Conservation (phyloP, 2,888 invertebrate species). For the Morpho helenor region DNA sequence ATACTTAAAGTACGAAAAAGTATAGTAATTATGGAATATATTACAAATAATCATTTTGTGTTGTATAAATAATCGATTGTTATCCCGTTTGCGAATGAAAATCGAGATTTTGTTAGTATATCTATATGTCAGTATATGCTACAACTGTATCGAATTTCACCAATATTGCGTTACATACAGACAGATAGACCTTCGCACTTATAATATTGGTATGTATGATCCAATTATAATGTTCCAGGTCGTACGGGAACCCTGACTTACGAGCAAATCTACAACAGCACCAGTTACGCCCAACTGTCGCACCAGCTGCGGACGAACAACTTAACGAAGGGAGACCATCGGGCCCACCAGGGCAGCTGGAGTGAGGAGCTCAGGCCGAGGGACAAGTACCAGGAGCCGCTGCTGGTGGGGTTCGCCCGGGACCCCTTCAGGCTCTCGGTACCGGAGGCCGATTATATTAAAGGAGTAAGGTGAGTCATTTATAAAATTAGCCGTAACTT, state of each 20-base stretch:
- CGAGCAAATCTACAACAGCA: conserved; percentile 60
- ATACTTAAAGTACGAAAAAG: no score
- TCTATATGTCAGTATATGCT: no score
- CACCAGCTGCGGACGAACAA: conserved; percentile 40
- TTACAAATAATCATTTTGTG: no score
- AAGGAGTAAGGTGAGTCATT: conserved; percentile 55
- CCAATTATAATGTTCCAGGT: conserved; percentile 40
- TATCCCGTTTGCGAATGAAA: no score
- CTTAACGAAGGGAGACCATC: conserved; percentile 7
- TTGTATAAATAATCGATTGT: no score
- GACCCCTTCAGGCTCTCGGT: conserved; percentile 66
- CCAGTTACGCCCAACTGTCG: conserved; percentile 55
- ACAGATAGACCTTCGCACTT: no score
- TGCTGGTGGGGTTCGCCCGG: conserved; percentile 60
- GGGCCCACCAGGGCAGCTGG: conserved; percentile 29
- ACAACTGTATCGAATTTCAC: no score
- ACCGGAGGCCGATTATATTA: conserved; percentile 56
- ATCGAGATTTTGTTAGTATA: no score
- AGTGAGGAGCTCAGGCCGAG: conserved; percentile 39
- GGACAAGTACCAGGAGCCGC: conserved; percentile 33
- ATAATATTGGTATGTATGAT: no score
- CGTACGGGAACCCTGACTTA: conserved; percentile 48
- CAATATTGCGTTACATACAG: no score
- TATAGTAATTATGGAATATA: no score
- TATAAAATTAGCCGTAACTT: no score